These are phyloP conservation scores for Misgurnus anguillicaudatus DNA, from an alignment of 2,113 vertebrate species.

Conservation along the genomic window DNA sequence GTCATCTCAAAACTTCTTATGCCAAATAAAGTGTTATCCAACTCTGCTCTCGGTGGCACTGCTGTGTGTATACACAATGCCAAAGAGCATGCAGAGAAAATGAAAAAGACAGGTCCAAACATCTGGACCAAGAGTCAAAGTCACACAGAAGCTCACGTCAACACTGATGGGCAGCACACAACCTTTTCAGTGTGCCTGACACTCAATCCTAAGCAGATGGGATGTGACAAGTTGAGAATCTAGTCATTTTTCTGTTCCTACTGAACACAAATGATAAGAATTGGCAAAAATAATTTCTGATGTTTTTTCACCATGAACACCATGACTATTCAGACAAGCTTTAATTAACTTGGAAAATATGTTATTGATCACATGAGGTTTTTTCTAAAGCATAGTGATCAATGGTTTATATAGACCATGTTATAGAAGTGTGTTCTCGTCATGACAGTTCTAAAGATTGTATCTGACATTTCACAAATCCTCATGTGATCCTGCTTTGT, in stretches of 20 bases:
- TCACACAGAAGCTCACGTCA: conserved; percentile 63
- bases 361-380: not conserved
- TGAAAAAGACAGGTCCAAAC: conserved; percentile 58
- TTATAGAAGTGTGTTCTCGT: not conserved
- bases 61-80: conserved; percentile 15
- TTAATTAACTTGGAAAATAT: too few relatives aligned
- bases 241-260: not conserved
- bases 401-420: too few relatives aligned
- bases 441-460: not conserved
- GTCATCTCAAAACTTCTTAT: not conserved
- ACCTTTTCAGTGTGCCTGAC: not conserved
- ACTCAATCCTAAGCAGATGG: not conserved
- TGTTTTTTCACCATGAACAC: too few relatives aligned
- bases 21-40: conserved; percentile 27
- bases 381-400: not conserved
- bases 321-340: too few relatives aligned
- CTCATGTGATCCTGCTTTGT: conserved; percentile 1
- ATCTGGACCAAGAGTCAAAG: conserved; percentile 74
- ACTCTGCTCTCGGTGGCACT: conserved; percentile 2
- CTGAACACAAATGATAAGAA: not conserved
- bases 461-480: conserved; percentile 22
- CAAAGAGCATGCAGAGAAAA: not conserved
- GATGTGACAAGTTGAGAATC: not conserved
- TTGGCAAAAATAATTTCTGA: not conserved
- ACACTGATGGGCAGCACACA: conserved; percentile 52